These are phyloP conservation scores for Papilio protenor DNA, from an alignment of 2,888 invertebrate genomes.

Conservation along the genomic window DNA sequence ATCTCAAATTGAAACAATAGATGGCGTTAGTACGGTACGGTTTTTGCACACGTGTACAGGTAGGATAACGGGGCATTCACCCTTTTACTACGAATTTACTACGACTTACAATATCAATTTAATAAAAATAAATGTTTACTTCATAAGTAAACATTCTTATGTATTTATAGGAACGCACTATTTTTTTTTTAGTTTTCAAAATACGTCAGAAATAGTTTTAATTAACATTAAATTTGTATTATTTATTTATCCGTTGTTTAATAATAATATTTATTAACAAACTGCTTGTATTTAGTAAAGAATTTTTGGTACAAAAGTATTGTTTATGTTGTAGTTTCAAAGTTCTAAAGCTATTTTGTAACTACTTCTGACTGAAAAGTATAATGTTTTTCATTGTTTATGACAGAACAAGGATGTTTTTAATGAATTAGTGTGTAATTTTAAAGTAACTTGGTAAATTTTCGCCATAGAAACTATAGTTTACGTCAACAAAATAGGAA, in stretches of 20 bases:
- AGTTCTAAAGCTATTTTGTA: conserved; percentile 7
- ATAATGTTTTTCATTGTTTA: not conserved
- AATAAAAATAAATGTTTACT: not conserved
- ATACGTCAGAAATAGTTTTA: not conserved
- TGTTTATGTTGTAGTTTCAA: conserved; percentile 3
- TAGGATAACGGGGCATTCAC: conserved; percentile 21
- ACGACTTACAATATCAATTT: not conserved
- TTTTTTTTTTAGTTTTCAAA: not conserved
- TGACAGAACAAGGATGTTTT: not conserved
- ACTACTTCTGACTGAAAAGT: conserved; percentile 30
- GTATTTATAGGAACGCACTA: not conserved
- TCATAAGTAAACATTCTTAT: not conserved
- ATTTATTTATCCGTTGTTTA: not conserved
- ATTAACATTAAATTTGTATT: not conserved
- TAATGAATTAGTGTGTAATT: not conserved
- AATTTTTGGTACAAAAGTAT: not conserved
- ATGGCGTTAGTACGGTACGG: not conserved
- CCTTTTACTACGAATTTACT: conserved; percentile 28
- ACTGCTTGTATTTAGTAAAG: not conserved
- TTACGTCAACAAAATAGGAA: conserved; percentile 30
- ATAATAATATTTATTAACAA: not conserved
- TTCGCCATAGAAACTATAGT: conserved; percentile 1
- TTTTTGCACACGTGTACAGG: not conserved
- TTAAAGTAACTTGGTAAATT: not conserved
- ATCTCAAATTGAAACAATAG: not conserved